Conservation (phyloP, 2,888 invertebrate species). For the Ditula angustiorana region DNA sequence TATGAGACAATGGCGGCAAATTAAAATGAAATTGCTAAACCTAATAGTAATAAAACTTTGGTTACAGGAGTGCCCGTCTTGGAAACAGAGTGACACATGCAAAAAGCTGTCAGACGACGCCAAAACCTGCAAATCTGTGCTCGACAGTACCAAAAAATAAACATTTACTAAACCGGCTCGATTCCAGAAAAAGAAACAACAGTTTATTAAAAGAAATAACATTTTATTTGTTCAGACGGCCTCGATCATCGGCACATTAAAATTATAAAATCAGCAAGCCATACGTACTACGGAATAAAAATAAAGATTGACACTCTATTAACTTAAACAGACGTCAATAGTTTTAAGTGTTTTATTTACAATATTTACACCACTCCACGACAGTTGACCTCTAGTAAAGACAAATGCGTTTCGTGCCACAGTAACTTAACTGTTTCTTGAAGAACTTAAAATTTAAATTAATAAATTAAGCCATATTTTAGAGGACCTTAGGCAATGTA, state of each 20-base stretch:
- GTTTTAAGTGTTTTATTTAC: conserved; percentile 54
- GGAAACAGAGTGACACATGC: conserved; percentile 49
- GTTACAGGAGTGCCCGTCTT: conserved; percentile 51
- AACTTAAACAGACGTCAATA: conserved; percentile 41
- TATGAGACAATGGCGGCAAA: too few species aligned
- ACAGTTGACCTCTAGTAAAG: background rate
- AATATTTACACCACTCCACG: conserved; percentile 55
- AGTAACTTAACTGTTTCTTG: background rate
- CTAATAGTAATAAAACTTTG: background rate
- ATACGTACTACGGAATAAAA: conserved; percentile 43
- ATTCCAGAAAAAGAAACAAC: conserved; percentile 49
- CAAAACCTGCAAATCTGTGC: conserved; percentile 44
- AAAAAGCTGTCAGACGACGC: conserved; percentile 45
- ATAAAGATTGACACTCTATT: conserved; percentile 47
- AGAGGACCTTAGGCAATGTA: too few species aligned
- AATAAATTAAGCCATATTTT: too few species aligned
- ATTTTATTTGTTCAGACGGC: conserved; percentile 73
- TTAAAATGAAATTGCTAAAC: background rate
- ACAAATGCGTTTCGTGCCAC: background rate
- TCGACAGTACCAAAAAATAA: conserved; percentile 21
- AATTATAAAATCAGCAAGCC: conserved; percentile 39
- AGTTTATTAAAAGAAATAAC: conserved; percentile 74
- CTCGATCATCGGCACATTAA: conserved; percentile 51
- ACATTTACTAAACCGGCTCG: background rate
- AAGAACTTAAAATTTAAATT: too few species aligned